Evolutionary conservation across 2,113 vertebrate species (phyloP).

Genomic region (Chauna torquata): DNA sequence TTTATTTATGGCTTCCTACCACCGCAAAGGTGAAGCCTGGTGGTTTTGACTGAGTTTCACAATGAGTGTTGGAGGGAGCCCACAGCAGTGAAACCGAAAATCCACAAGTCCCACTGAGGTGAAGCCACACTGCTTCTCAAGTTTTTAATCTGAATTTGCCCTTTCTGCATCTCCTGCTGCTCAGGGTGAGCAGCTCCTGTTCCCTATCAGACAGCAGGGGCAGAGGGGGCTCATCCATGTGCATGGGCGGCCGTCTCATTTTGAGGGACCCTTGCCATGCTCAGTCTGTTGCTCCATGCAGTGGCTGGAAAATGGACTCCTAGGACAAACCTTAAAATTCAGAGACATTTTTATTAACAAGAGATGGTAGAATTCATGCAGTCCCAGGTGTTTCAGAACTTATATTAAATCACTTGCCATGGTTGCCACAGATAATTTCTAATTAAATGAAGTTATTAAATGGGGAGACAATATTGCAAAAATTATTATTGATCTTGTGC

Average conservation of each 20-base stretch:
- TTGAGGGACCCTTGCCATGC: background rate
- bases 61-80: background rate
- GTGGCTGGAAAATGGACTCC: background rate
- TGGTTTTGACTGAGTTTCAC: background rate
- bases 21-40: rapidly evolving
- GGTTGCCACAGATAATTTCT: background rate
- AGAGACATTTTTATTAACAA: background rate
- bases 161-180: background rate
- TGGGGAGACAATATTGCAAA: background rate
- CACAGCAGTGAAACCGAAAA: background rate
- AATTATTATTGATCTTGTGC: background rate
- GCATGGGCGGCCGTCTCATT: too few species aligned
- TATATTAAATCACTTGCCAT: background rate
- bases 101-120: rapidly evolving
- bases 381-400: background rate
- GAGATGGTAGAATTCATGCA: background rate
- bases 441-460: constrained; percentile 38
- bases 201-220: background rate
- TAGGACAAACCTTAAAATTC: background rate
- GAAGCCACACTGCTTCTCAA: background rate
- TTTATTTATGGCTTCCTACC: background rate
- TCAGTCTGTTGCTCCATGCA: background rate
- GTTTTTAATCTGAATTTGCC: background rate
- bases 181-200: background rate
- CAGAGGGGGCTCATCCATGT: background rate